phyloP scores from a whole-genome alignment of 2,888 invertebrate genomes.

The Himalopsyche kuldschensis region DNA sequence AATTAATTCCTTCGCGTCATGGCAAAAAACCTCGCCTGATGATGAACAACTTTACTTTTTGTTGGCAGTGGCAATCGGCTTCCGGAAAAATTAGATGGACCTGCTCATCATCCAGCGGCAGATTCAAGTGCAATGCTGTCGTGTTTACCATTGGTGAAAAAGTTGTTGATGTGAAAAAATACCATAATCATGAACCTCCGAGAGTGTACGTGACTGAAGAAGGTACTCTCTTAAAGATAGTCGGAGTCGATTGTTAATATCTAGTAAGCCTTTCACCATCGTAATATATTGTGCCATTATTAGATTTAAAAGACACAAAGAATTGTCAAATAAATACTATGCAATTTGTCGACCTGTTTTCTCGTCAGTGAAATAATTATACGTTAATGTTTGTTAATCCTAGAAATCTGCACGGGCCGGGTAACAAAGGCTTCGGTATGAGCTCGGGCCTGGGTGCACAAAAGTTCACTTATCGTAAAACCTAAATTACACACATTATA shows the following conservation, averaged over 20 bases:
- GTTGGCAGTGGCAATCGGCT: background rate
- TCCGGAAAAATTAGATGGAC: background rate
- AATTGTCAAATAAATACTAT: no score
- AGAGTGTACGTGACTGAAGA: background rate
- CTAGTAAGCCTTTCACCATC: no score
- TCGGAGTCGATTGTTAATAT: background rate
- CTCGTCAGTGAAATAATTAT: no score
- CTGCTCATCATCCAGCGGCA: background rate
- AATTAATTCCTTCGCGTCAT: background rate
- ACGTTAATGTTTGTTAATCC: no score
- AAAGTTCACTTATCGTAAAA: no score
- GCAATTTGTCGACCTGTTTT: no score
- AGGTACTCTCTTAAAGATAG: background rate
- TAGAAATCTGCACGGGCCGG: no score
- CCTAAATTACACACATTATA: no score
- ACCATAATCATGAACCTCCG: background rate
- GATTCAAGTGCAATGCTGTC: background rate
- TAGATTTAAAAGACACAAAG: no score
- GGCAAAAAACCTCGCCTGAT: background rate
- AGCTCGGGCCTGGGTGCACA: no score
- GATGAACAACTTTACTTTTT: background rate
- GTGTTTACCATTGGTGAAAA: background rate
- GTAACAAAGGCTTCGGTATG: no score
- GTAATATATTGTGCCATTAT: no score
- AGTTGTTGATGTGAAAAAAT: background rate